Evolutionary conservation across 2,888 invertebrate species (phyloP), one percentile per base, ranked within the genome.

Genomic region (Alitta virens): DNA sequence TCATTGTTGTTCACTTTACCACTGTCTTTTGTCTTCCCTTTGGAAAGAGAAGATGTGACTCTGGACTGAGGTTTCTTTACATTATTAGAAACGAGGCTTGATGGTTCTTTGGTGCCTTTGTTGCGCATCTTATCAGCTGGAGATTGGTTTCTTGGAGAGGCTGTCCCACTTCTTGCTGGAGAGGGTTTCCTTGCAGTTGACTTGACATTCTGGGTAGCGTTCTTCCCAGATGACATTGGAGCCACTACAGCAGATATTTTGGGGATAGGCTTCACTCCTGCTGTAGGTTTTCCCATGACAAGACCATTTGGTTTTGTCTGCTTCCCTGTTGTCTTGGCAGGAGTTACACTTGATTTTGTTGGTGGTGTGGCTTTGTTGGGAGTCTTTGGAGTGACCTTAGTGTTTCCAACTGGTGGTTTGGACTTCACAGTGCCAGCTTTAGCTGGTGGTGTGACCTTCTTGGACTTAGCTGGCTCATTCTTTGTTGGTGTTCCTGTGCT

Each of bases 61-160:
- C 42, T 27, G 16, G 46, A 24, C 38, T 16, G 42, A 2, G 56
- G 56, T 2, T 26, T 42, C 38, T 55, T 61, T 26, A 46, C 26
- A 21, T 73, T 55, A 77, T 69, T 5, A 72, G 73, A 26, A 66
- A 63, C 60, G 25, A 76, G 62, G 62, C 61, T 74, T 71, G 1
- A 75, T 76, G 40, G 74, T 78, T 33, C 33, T 21, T 46, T 46
- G n/a, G 46, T 46, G 46, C 7, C 16, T n/a, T 46, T 46, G 46
- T 40, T 78, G 75, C 56, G 74, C 76, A 58, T 84, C 76, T 70
- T 85, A 80, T 74, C 59, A 24, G 64, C 63, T 27, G 66, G 42
- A 53, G 63, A 23, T 67, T 73, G 69, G 16, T 66, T 69, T 25
- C 69, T 70, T 25, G 72, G 68, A 64, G 70, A 70, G 43, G 65